Base-by-base conservation (phyloP, 2,797 vertebrate genomes). In the Enteromius thamalakanensis region DNA sequence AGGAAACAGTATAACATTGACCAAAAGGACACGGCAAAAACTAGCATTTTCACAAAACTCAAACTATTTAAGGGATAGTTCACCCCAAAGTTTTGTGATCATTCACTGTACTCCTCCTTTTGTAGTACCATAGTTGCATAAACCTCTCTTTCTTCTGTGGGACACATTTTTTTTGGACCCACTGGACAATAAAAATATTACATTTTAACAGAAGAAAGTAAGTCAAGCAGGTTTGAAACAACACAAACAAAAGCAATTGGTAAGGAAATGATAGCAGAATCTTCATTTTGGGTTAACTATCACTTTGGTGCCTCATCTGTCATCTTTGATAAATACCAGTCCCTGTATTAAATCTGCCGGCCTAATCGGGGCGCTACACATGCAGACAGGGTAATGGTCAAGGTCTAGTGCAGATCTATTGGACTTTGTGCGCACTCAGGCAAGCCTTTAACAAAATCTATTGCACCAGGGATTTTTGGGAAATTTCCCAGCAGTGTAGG, bases 341-440 rank as follows among this genome's bases (percentile, higher is more conserved):
- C 72, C 37, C 32, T 51, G 72, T 29, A 58, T 85, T 83, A 86
- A 86, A 86, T 82, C 74, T 62, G 42, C 75, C 17, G 34, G 26
- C n/a, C 60, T 85, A 82, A 79, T 84, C 69, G 67, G 79, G 23
- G 64, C 69, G 74, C 75, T 85, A 81, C 72, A 83, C 81, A 81
- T 82, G 75, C 83, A 80, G 75, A 75, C 76, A 76, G 75, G 23
- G 75, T 82, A 79, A 71, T 84, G 79, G 81, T 74, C 76, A 83
- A 78, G 85, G 80, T 79, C 86, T 86, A 70, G 82, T 74, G 62
- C 58, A 81, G 80, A 86, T 85, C 60, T 88, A 85, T 88, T 82
- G 86, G 78, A 80, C 65, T 84, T 87, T 87, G 78, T 79, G 80
- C 15, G 70, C 84, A 88, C 76, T 84, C 78, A 80, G 81, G 83